A percentile compares a stretch with the other conserved stretches of the same genome.
Evolutionary conservation across 2,113 vertebrate genomes (phyloP).

Genomic region (Pachypanchax playfairii): DNA sequence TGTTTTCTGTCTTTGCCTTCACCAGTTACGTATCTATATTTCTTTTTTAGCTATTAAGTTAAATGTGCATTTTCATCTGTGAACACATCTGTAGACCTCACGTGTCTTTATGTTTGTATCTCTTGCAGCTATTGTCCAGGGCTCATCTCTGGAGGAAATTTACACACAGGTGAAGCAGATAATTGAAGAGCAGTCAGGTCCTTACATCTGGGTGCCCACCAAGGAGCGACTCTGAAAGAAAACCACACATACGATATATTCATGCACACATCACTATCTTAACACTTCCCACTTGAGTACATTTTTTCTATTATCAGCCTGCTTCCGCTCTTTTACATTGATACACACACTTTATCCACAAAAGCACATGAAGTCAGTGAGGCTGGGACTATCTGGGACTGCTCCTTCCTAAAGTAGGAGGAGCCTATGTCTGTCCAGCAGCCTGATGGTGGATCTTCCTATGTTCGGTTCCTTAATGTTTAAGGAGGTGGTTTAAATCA

Average conservation of each 20-base stretch:
- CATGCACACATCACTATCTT: constrained; percentile 38
- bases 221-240: constrained; percentile 91
- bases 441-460: constrained; percentile 84
- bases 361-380: constrained; percentile 48
- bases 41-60: background rate
- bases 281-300: constrained; percentile 36
- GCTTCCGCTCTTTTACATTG: constrained; percentile 51
- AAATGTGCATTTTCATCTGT: background rate
- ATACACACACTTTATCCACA: constrained; percentile 50
- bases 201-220: constrained; percentile 95
- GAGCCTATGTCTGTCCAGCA: constrained; percentile 85
- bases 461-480: constrained; percentile 98
- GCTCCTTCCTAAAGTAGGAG: constrained; percentile 64
- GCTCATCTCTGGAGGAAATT: constrained; percentile 92
- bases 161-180: constrained; percentile 96
- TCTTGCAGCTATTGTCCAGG: constrained; percentile 90
- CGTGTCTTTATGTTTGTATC: background rate
- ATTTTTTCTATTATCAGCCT: constrained; percentile 75
- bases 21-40: background rate
- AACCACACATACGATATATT: constrained; percentile 28
- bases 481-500: constrained; percentile 94
- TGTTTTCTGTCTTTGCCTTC: background rate
- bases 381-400: constrained; percentile 73
- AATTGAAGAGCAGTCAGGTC: constrained; percentile 96
- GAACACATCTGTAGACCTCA: background rate